Evolutionary conservation across 2,797 vertebrate genomes (phyloP).

Genomic region (Setipinna tenuifilis): DNA sequence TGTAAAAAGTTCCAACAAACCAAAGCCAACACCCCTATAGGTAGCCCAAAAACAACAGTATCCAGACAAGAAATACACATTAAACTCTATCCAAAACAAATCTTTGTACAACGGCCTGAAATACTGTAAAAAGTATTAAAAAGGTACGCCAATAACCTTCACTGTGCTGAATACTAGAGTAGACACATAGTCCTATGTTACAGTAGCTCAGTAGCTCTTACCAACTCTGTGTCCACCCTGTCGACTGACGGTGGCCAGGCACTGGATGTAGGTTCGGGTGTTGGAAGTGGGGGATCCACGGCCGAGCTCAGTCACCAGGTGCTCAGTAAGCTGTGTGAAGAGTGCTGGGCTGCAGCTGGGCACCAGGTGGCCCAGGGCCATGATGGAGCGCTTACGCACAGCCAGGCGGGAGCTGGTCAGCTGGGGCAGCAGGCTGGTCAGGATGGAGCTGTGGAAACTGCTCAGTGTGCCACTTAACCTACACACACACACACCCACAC

Average conservation of each 20-base stretch:
- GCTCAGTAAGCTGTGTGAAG: conserved; percentile 88
- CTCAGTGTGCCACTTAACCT: conserved; percentile 86
- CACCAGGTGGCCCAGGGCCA: conserved; percentile 90
- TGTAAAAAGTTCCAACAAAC: neutral
- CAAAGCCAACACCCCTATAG: neutral
- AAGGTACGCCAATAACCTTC: neutral
- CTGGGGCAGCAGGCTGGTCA: conserved; percentile 88
- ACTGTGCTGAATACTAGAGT: neutral
- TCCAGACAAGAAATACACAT: neutral
- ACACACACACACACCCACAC: conserved; percentile 38
- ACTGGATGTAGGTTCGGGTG: conserved; percentile 91
- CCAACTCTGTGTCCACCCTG: conserved; percentile 92
- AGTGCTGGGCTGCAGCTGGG: conserved; percentile 84
- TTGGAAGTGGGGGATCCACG: conserved; percentile 77
- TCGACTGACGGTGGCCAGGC: conserved; percentile 86
- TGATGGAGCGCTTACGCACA: conserved; percentile 89
- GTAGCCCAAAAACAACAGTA: neutral
- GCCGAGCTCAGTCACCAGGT: conserved; percentile 80
- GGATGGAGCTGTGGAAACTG: conserved; percentile 88
- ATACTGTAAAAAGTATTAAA: neutral
- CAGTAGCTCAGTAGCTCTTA: conserved; percentile 60
- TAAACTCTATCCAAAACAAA: neutral
- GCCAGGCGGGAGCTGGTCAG: conserved; percentile 90
- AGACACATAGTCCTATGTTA: too few relatives aligned
- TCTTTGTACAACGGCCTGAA: too few relatives aligned